phyloP scores from a whole-genome alignment of 2,797 vertebrate species.

The Psittacula derbiana region DNA sequence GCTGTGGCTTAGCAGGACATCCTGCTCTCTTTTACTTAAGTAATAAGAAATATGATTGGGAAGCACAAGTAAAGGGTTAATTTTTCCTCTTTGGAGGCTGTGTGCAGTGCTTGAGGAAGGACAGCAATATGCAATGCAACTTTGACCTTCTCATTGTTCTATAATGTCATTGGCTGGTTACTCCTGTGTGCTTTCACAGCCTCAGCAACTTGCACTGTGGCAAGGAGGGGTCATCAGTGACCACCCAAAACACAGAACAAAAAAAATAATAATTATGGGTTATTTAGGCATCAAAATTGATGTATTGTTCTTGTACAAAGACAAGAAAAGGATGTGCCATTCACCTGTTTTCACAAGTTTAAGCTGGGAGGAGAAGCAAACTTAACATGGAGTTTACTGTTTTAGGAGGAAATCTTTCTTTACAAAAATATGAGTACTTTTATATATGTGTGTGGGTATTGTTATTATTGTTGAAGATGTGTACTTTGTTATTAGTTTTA shows the following conservation, averaged over 20 bases:
- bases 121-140: neutral
- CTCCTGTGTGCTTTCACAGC: neutral
- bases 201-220: constrained; percentile 27
- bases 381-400: neutral
- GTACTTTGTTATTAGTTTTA: neutral
- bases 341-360: neutral
- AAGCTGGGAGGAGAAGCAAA: neutral
- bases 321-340: neutral
- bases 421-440: neutral
- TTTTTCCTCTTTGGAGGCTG: constrained; percentile 31
- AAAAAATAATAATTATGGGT: neutral
- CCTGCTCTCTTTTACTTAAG: constrained; percentile 37
- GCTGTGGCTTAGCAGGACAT: constrained; percentile 51
- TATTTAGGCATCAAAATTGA: neutral
- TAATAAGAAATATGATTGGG: constrained; percentile 1
- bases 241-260: neutral
- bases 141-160: constrained; percentile 51
- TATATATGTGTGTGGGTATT: neutral
- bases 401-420: neutral
- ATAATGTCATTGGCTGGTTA: constrained; percentile 53
- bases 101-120: constrained; percentile 22
- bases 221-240: constrained; percentile 39
- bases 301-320: neutral
- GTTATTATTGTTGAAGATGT: neutral
- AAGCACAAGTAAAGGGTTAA: constrained; percentile 59